A percentile compares a stretch with the other conserved stretches of the same genome.
Conservation (phyloP, 2,888 invertebrate genomes). For the Pterobdella sp. region DNA sequence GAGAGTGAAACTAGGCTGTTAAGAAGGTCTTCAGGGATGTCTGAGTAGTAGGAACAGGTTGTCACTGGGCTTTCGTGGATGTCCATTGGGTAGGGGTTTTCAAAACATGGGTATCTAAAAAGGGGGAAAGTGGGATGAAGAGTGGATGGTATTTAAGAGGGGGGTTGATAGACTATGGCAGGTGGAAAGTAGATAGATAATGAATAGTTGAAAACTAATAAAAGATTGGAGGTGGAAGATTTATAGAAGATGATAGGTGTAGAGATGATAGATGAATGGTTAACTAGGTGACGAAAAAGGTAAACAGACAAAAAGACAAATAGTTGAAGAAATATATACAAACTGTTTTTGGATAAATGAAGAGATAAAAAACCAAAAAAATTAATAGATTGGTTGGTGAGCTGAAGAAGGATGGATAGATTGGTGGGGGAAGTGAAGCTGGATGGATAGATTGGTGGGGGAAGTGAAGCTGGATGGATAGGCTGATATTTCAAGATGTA, state of each 20-base stretch:
- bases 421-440: not conserved
- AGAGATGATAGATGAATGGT: not conserved
- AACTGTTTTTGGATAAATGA: too few relatives aligned
- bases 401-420: not conserved
- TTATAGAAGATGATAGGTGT: not conserved
- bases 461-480: not conserved
- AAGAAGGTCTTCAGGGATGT: slow-evolving; percentile 94
- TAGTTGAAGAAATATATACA: too few relatives aligned
- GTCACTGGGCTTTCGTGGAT: slow-evolving; percentile 97
- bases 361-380: too few relatives aligned
- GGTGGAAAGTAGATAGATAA: not conserved
- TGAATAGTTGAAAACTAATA: not conserved
- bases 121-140: not conserved
- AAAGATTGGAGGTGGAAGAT: not conserved
- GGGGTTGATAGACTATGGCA: not conserved
- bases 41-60: slow-evolving; percentile 89
- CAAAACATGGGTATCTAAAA: slow-evolving; percentile 81
- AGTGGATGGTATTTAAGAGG: not conserved
- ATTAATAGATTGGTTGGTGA: too few relatives aligned
- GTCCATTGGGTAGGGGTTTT: slow-evolving; percentile 99
- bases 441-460: not conserved
- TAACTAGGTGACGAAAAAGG: too few relatives aligned
- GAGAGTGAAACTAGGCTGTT: slow-evolving; percentile 94
- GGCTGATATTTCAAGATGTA: too few relatives aligned
- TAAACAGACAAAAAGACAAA: too few relatives aligned